Evolutionary conservation across 1,140 invertebrate genomes (phyloP), one percentile per base, ranked within the genome.

Genomic region (Cydia fagiglandana): DNA sequence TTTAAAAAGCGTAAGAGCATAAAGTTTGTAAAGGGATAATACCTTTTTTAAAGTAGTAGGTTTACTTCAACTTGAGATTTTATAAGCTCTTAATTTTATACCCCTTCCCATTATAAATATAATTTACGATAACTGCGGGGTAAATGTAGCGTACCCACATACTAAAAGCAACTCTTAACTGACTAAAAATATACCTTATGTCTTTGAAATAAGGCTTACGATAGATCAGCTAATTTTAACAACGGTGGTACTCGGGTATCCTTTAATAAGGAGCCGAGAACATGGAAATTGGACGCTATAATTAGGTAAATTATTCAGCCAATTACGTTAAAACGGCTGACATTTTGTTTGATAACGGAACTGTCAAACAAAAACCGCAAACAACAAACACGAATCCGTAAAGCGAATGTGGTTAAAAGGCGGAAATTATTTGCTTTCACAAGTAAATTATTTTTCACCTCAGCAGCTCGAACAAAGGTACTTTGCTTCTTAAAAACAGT

Each of bases 351-450:
- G 17, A 61, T 24, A 61, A 61, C 56, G 56, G 20, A 61, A 61
- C 56, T 61, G 17, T 24, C 20, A 24, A 17, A 56, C 3, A 13
- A 4, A 10, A 61, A 61, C 66, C 66, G n/a, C 66, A 45, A 70
- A 70, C 34, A 38, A 17, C 45, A 41, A 53, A 17, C 50, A 17
- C n/a, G 34, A 41, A 45, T 70, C 30, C 38, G 56, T 61, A 41
- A 68, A 68, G n/a, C 66, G 30, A 70, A 20, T 70, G 34, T 38
- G 66, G 66, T 70, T 41, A 70, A 45, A 38, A 5, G 13, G 13
- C 30, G 66, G n/a, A 70, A 20, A n/a, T 68, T 68, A 68, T 70
- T 41, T 70, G 41, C 66, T 70, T 70, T 70, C 66, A 70, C 66
- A 70, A 47, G 45, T 41, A 41, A 0, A 41, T 9, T 38, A 38